Evolutionary conservation across 2,888 invertebrate species (phyloP), one percentile per base, ranked within the genome.

Genomic region (Lottia scabra): DNA sequence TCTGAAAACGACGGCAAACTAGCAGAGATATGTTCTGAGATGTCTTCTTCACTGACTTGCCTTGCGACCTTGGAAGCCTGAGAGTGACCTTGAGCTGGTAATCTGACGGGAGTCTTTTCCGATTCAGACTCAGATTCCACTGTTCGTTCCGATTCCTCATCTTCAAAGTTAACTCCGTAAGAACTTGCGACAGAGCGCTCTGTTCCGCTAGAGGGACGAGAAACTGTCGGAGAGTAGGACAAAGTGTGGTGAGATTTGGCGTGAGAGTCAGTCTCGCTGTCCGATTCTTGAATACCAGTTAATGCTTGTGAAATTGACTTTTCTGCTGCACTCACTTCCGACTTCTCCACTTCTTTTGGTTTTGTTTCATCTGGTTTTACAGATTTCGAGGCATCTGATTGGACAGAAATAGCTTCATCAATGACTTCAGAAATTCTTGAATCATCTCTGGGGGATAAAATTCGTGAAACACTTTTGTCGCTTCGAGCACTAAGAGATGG

Each of bases 361-460:
- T 65, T n/a, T 19, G 71, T 75, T 19, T 71, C 56, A 68, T 80
- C 78, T 19, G 80, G 70, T 65, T 78, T 76, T 23, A 76, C 71
- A 4, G 75, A 72, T 63, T 80, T 78, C 15, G 78, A 75, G 1
- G 71, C 65, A 19, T 65, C 74, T 15, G 77, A 71, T 63, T 72
- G 23, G 75, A 77, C 12, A 77, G 65, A 77, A 12, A 80, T 45
- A 38, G 75, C 74, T 74, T 83, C 82, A 63, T 81, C 76, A 8
- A 85, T 83, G n/a, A 80, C 76, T 65, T 85, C 85, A 0, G 84
- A 83, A n/a, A 83, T 81, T 43, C 74, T 73, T 3, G 62, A 73
- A 23, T 72, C 69, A 13, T 71, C 46, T 0, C 12, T 67, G n/a
- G 16, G 65, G 10, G 48, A 69, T 13, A 23, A 13, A 23, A n/a